These are phyloP conservation scores for Acronicta leporina DNA, from an alignment of 2,888 invertebrate genomes.

Conservation along the genomic window DNA sequence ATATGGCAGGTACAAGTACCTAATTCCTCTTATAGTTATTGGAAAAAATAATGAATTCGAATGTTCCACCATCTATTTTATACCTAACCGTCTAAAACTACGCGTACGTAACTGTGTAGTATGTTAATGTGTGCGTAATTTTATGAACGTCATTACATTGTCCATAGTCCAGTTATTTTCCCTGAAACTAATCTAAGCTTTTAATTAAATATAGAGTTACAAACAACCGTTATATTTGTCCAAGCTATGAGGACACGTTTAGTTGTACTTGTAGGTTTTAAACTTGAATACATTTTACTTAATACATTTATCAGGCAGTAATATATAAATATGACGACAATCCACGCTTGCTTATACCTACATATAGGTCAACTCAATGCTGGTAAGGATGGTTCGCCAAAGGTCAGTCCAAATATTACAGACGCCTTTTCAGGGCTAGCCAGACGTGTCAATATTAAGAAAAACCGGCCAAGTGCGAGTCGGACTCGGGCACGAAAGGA, in stretches of 20 bases:
- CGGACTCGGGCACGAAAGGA: no score
- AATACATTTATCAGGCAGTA: neutral
- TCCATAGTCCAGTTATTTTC: conserved; percentile 32
- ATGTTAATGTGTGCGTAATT: conserved; percentile 25
- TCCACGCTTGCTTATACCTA: no score
- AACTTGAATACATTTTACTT: neutral
- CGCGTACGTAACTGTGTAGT: no score
- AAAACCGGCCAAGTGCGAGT: no score
- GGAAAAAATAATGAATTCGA: neutral
- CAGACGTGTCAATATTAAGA: no score
- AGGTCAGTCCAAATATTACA: no score
- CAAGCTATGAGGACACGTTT: neutral
- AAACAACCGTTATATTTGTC: conserved; percentile 11
- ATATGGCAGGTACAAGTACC: no score
- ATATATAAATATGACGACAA: neutral
- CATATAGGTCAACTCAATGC: no score
- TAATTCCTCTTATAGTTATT: neutral
- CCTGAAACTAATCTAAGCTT: conserved; percentile 43
- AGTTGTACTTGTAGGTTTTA: neutral
- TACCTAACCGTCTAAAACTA: no score
- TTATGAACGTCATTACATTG: conserved; percentile 38
- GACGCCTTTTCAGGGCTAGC: no score
- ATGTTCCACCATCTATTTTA: no score
- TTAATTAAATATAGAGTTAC: conserved; percentile 27
- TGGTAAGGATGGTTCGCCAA: no score